Evolutionary conservation across 2,888 invertebrate species (phyloP).

Genomic region (Nyleta sp.): DNA sequence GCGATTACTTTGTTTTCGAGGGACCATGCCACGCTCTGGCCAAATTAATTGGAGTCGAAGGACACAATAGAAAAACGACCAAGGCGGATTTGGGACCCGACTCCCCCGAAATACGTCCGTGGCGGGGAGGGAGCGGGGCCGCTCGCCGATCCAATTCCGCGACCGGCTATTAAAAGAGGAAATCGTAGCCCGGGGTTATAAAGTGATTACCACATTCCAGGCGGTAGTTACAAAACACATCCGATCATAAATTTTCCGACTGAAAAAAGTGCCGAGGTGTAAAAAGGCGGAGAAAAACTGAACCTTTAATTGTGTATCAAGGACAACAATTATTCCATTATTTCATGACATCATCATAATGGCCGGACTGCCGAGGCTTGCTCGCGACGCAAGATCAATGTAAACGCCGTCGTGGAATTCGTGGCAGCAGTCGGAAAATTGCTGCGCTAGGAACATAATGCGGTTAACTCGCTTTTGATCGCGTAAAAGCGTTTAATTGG

Average conservation of each 20-base stretch:
- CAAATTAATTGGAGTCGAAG: constrained; percentile 78
- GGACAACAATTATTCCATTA: constrained; percentile 51
- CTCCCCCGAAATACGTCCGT: constrained; percentile 12
- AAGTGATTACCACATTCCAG: constrained; percentile 26
- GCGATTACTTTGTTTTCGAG: constrained; percentile 82
- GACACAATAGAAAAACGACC: constrained; percentile 65
- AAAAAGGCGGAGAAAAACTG: constrained; percentile 19
- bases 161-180: constrained; percentile 17
- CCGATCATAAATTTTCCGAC: constrained; percentile 23
- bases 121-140: not conserved
- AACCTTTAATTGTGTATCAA: constrained; percentile 34
- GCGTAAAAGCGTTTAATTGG: constrained; percentile 70
- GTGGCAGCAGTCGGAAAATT: constrained; percentile 31
- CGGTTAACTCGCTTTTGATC: constrained; percentile 68
- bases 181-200: constrained; percentile 17
- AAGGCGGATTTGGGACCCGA: constrained; percentile 17
- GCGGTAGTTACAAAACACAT: not conserved
- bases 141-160: constrained; percentile 6
- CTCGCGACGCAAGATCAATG: constrained; percentile 27
- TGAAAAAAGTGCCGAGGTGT: constrained; percentile 9
- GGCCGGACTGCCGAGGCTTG: too few relatives aligned
- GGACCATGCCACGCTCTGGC: constrained; percentile 73
- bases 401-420: constrained; percentile 41
- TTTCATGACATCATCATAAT: constrained; percentile 31
- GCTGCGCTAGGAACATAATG: constrained; percentile 49